A percentile compares a stretch with the other conserved stretches of the same genome.
These are phyloP conservation scores for Aspidapion aeneum DNA, from an alignment of 2,888 invertebrate genomes.

Conservation along the genomic window DNA sequence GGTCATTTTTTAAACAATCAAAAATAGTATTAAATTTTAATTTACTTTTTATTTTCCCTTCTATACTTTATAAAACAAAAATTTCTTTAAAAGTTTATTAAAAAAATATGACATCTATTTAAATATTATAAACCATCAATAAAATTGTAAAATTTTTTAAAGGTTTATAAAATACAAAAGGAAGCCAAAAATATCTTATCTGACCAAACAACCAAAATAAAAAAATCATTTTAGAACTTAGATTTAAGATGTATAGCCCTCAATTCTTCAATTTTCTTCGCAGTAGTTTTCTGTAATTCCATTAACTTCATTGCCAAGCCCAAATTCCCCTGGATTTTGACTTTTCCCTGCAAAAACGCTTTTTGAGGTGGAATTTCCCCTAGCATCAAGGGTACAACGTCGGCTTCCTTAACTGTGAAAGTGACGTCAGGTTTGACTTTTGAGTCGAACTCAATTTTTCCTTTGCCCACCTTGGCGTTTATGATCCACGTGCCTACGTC, in stretches of 20 bases:
- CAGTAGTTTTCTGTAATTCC: conserved; percentile 73
- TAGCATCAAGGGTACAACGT: conserved; percentile 81
- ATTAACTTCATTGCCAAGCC: conserved; percentile 92
- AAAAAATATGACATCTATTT: too few species aligned
- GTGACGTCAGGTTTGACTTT: conserved; percentile 86
- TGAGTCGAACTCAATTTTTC: conserved; percentile 78
- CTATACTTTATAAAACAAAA: too few species aligned
- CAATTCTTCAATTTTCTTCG: conserved; percentile 68
- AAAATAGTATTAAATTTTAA: too few species aligned
- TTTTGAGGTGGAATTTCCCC: conserved; percentile 94
- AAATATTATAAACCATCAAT: too few species aligned
- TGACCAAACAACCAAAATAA: too few species aligned
- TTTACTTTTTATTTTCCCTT: too few species aligned
- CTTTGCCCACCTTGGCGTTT: conserved; percentile 86
- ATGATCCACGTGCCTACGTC: conserved; percentile 88
- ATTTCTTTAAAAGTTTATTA: too few species aligned
- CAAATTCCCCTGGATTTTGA: conserved; percentile 96
- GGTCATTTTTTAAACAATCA: too few species aligned
- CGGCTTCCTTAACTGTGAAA: conserved; percentile 84
- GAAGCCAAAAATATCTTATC: too few species aligned
- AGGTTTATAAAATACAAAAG: too few species aligned
- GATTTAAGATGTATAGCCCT: conserved; percentile 56
- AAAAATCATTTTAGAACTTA: conserved; percentile 56
- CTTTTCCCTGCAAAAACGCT: conserved; percentile 94
- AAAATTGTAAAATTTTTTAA: too few species aligned